phyloP scores from a whole-genome alignment of 2,113 vertebrate species.

The Pterophyllum scalare region DNA sequence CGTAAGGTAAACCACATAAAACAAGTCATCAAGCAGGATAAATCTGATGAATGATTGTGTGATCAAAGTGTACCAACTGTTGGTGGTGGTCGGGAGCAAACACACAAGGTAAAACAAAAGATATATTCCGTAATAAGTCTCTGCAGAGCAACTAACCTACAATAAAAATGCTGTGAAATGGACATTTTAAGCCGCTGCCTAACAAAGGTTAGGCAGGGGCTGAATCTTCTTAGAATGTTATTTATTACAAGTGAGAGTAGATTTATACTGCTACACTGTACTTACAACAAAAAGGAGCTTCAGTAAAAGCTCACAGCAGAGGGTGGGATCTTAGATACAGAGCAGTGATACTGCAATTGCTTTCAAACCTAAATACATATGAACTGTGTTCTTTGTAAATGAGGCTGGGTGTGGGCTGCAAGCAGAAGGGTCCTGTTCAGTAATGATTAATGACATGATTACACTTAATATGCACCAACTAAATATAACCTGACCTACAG shows the following conservation, averaged over 20 bases:
- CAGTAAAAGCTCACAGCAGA: slow-evolving; percentile 1
- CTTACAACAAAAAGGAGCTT: neutral
- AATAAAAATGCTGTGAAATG: neutral
- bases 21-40: slow-evolving; percentile 17
- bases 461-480: slow-evolving; percentile 54
- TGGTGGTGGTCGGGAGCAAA: slow-evolving; percentile 33
- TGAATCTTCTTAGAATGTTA: slow-evolving; percentile 13
- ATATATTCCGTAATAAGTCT: neutral
- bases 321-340: slow-evolving; percentile 1
- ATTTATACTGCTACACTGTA: slow-evolving; percentile 11
- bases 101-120: slow-evolving; percentile 1
- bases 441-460: slow-evolving; percentile 62
- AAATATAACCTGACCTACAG: slow-evolving; percentile 68
- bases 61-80: slow-evolving; percentile 59
- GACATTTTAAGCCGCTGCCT: slow-evolving; percentile 9
- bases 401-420: slow-evolving; percentile 28
- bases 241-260: slow-evolving; percentile 15
- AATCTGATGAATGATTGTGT: neutral
- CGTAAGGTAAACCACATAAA: slow-evolving; percentile 53
- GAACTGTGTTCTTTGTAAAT: slow-evolving; percentile 24
- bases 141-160: neutral
- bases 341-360: slow-evolving; percentile 13
- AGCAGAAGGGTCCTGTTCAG: slow-evolving; percentile 34
- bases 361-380: slow-evolving; percentile 33
- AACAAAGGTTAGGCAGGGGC: slow-evolving; percentile 38